Base-by-base conservation (phyloP, 2,113 vertebrate species). In the Platanista minor region DNA sequence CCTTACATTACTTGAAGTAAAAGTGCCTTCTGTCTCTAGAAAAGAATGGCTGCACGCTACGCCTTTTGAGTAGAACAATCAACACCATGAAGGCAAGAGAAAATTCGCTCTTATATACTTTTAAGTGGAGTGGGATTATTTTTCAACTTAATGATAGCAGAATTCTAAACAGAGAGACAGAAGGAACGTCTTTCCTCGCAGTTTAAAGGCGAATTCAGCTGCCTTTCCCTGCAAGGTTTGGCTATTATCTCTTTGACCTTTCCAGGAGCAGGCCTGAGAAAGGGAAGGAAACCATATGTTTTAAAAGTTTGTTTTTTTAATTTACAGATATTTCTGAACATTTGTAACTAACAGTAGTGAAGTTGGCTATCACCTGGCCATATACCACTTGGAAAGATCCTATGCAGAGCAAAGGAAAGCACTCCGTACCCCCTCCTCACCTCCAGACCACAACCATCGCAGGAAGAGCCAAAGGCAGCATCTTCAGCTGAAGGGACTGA, bases 181-280 rank as follows among this genome's bases (percentile, higher is more conserved):
- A 13, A 46, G 49, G 23, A 36, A 92, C 69, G 15, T 29, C 67
- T 85, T 29, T 18, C 71, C 17, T 94, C 41, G 43, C 49, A 74
- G 39, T 90, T 75, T 67, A 77, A 67, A 93, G 59, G 62, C 14
- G 71, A 85, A 72, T 85, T 33, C 57, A 89, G 61, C 61, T 23
- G 43, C 39, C 46, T 61, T 57, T 39, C 46, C 83, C 41, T n/a
- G 6, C 59, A 83, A 85, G 64, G 33, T 71, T 5, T 31, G 43
- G 67, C 81, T 86, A 27, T 81, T 87, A 67, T 59, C 57, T n/a
- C 64, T 87, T 83, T 91, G 59, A 91, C 94, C 90, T 96, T 77
- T 87, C 77, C 80, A 61, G 23, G 27, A 95, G 61, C 36, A 87
- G 21, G 71, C 80, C 33, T 18, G 12, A 97, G 18, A 46, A 62